These are phyloP conservation scores for Phyto melanocephala DNA, from an alignment of 2,888 invertebrate species.

Conservation along the genomic window DNA sequence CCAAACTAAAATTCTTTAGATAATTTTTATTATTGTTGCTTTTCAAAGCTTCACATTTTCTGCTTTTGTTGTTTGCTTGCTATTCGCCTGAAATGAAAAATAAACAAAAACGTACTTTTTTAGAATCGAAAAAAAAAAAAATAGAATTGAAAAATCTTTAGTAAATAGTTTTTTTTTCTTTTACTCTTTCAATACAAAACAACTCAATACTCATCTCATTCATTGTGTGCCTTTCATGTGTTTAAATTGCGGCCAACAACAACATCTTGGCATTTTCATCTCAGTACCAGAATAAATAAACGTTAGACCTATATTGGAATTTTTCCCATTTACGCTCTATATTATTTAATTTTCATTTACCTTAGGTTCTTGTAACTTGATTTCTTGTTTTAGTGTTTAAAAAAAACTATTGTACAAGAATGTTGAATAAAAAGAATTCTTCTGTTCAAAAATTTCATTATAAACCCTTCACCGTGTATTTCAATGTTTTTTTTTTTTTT, in stretches of 20 bases:
- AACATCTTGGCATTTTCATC: neutral
- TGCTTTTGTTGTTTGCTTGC: slow-evolving; percentile 4
- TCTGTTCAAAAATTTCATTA: neutral
- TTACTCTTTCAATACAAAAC: neutral
- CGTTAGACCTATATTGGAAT: slow-evolving; percentile 21
- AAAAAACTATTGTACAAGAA: neutral
- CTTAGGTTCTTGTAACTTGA: neutral
- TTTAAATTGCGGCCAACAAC: neutral
- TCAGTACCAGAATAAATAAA: neutral
- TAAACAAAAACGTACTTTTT: slow-evolving; percentile 11
- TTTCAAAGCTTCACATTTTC: neutral
- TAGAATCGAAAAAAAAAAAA: slow-evolving; percentile 17
- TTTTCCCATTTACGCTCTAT: neutral
- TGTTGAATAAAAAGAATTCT: neutral
- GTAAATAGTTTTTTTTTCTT: slow-evolving; percentile 5
- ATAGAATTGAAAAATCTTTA: slow-evolving; percentile 22
- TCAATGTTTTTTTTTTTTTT: neutral
- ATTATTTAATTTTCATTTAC: slow-evolving; percentile 25
- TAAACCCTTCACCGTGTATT: neutral
- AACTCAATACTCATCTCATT: neutral
- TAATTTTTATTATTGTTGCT: slow-evolving; percentile 26
- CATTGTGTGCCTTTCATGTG: neutral
- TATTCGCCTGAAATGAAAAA: slow-evolving; percentile 33
- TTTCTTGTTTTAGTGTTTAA: slow-evolving; percentile 2
- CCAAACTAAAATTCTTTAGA: slow-evolving; percentile 24